Percentiles rank a stretch among this genome's conserved stretches.
phyloP scores from a whole-genome alignment of 2,797 vertebrate genomes.

The Adelosebastes latens region DNA sequence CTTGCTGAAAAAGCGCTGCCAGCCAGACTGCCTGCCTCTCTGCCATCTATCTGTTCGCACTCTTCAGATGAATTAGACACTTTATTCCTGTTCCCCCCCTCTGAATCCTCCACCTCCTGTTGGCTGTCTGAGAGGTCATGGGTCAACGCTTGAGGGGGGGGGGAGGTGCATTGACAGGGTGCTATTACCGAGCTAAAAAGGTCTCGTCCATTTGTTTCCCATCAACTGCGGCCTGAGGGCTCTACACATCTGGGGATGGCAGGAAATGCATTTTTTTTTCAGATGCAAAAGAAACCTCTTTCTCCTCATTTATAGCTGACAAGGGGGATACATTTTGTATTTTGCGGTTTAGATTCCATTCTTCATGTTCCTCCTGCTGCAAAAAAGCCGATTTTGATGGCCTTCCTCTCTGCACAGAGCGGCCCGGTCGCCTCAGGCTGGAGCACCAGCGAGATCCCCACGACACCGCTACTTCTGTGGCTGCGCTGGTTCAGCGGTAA shows the following conservation, averaged over 20 bases:
- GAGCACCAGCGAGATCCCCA: slow-evolving; percentile 2
- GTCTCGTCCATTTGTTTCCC: slow-evolving; percentile 16
- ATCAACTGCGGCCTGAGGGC: slow-evolving; percentile 26
- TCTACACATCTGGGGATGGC: not conserved
- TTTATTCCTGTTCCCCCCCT: slow-evolving; percentile 1
- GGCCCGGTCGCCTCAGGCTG: not conserved
- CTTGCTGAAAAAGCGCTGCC: slow-evolving; percentile 57
- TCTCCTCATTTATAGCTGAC: not conserved
- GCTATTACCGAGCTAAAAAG: slow-evolving; percentile 35
- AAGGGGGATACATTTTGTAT: slow-evolving; percentile 9
- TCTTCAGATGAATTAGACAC: slow-evolving; percentile 32
- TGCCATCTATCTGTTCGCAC: slow-evolving; percentile 38
- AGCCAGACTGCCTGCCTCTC: slow-evolving; percentile 19
- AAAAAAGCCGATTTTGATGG: slow-evolving; percentile 17
- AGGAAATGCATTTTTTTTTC: not conserved
- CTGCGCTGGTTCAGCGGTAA: slow-evolving; percentile 10
- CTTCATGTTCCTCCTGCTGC: not conserved
- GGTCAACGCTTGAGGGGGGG: slow-evolving; percentile 7
- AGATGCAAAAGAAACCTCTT: not conserved
- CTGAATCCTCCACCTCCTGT: not conserved
- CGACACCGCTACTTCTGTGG: slow-evolving; percentile 32
- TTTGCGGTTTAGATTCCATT: not conserved
- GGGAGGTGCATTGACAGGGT: slow-evolving; percentile 21
- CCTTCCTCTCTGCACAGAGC: not conserved
- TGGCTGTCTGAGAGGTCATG: slow-evolving; percentile 22